These are phyloP conservation scores for Eueremaeus valkanovi DNA, from an alignment of 2,888 invertebrate species.

Conservation along the genomic window DNA sequence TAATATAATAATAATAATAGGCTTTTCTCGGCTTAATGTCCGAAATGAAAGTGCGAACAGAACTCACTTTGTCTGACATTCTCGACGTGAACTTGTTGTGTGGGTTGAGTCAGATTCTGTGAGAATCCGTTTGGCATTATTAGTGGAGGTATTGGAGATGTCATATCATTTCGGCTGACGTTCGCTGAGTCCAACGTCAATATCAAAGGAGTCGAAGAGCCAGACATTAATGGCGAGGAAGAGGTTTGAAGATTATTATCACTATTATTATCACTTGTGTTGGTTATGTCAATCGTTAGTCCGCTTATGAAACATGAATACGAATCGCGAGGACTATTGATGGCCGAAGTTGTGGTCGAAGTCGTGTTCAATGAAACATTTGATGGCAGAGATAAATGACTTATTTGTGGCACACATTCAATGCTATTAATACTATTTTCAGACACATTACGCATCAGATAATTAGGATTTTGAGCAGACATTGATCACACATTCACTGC, in stretches of 20 bases:
- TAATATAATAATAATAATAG: background rate
- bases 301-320: constrained; percentile 21
- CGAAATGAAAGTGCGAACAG: background rate
- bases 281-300: constrained; percentile 3
- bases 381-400: constrained; percentile 12
- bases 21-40: background rate
- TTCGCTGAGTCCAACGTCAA: constrained; percentile 9
- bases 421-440: constrained; percentile 11
- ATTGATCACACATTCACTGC: constrained; percentile 12
- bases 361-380: constrained; percentile 13
- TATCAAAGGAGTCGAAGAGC: background rate
- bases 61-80: constrained; percentile 24
- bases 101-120: background rate
- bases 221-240: background rate
- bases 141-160: constrained; percentile 25
- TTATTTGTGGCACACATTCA: constrained; percentile 24
- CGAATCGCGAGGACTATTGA: constrained; percentile 27
- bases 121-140: constrained; percentile 7
- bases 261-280: constrained; percentile 13
- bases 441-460: constrained; percentile 5
- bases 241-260: constrained; percentile 21
- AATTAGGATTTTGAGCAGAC: constrained; percentile 31
- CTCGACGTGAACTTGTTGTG: background rate
- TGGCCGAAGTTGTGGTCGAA: background rate
- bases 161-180: background rate